phyloP scores from a whole-genome alignment of 2,888 invertebrate species.

The Eristalinus sepulchralis region DNA sequence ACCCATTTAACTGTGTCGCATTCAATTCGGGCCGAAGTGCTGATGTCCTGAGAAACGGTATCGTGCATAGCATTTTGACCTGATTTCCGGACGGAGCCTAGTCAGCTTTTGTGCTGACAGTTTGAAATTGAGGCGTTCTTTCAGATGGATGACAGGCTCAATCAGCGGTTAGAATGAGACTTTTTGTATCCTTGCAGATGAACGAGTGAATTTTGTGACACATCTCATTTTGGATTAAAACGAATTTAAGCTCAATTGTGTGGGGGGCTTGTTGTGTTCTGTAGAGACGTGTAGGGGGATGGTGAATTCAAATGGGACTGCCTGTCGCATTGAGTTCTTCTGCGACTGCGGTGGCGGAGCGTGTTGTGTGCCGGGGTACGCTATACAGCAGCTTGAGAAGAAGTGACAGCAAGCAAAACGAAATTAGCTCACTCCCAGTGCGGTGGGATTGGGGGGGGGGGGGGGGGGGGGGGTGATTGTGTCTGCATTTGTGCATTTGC shows the following conservation, averaged over 20 bases:
- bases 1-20: conserved; percentile 62
- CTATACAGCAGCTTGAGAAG: conserved; percentile 49
- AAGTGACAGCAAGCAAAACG: conserved; percentile 58
- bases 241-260: conserved; percentile 3
- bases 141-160: neutral
- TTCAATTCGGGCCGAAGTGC: conserved; percentile 57
- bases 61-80: conserved; percentile 48
- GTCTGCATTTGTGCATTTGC: conserved; percentile 51
- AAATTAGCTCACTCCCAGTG: conserved; percentile 62
- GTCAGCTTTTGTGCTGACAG: conserved; percentile 18
- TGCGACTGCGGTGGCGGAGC: conserved; percentile 2
- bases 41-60: conserved; percentile 41
- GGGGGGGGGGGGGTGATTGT: conserved; percentile 37
- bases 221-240: neutral
- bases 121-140: neutral
- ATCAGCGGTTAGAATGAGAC: conserved; percentile 9
- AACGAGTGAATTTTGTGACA: conserved; percentile 10
- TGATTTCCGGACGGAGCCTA: conserved; percentile 26
- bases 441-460: neutral
- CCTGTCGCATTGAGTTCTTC: conserved; percentile 21
- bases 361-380: conserved; percentile 26
- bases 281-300: neutral
- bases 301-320: conserved; percentile 41
- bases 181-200: conserved; percentile 5
- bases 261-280: conserved; percentile 1